Evolutionary conservation across 2,113 vertebrate species (phyloP).

Genomic region (Neolamprologus sp.): DNA sequence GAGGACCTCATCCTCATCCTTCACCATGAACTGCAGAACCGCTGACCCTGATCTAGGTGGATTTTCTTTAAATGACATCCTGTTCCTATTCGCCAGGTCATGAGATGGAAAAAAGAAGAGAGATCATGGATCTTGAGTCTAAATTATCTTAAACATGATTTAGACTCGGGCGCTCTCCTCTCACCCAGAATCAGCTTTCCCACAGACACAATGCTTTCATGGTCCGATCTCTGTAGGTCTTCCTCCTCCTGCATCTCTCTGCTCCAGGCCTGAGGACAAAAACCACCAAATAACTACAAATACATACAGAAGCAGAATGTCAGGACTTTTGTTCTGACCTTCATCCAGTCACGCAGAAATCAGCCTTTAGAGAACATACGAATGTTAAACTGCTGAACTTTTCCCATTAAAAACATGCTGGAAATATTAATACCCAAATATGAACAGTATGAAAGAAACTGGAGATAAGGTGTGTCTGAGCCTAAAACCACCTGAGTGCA

Average conservation of each 20-base stretch:
- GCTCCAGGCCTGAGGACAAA: not conserved
- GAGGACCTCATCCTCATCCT: not conserved
- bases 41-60: not conserved
- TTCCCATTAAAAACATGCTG: not conserved
- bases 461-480: not conserved
- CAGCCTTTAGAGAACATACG: not conserved
- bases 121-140: not conserved
- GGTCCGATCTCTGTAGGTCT: not conserved
- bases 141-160: not conserved
- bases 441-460: not conserved
- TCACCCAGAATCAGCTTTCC: constrained; percentile 26
- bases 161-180: not conserved
- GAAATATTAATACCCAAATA: not conserved
- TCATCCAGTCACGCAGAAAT: not conserved
- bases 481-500: not conserved
- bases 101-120: not conserved
- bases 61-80: not conserved
- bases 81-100: not conserved
- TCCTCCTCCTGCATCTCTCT: not conserved
- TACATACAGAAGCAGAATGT: not conserved
- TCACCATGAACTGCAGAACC: not conserved
- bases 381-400: not conserved
- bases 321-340: not conserved
- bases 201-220: not conserved
- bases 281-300: not conserved